Base-by-base conservation (phyloP, 2,113 vertebrate genomes). In the Nerophis lumbriciformis region DNA sequence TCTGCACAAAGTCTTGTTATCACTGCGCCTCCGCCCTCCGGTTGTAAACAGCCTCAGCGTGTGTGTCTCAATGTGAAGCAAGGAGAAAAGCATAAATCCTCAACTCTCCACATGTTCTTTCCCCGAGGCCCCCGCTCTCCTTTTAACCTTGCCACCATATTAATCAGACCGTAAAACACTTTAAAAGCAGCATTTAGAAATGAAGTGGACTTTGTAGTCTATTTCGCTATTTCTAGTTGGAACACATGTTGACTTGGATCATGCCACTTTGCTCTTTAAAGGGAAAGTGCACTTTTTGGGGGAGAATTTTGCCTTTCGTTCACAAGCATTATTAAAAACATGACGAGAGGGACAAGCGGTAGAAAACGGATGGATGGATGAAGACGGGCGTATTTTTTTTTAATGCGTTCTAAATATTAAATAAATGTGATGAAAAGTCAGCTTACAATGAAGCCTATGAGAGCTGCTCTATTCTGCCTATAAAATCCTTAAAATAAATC, bases 31-130 rank as follows among this genome's bases (percentile, higher is more conserved):
- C 11, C 76, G 28, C 64, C 71, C 68, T 80, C 62, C 55, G 64
- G 42, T 71, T 61, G 53, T 63, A 61, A 55, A 47, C 4, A 16
- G n/a, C 16, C 49, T 50, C 47, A 64, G 77, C 73, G 53, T 42
- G 59, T 64, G 55, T 36, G 5, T 3, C 62, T 3, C 59, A 71
- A 49, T 72, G 72, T 69, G 75, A 65, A 66, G 51, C 75, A 72
- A 84, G 77, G 82, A 65, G 75, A 76, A 76, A 74, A 13, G 61
- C 75, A 78, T 82, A 77, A 82, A 78, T 71, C 79, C 66, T 60
- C 68, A 75, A 57, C 67, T 71, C 77, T 71, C 19, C 50, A 49
- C 56, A 59, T 71, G 71, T 69, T 56, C 37, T 72, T 77, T 73
- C 72, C 80, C 72, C 0, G 14, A 59, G 57, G 76, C 58, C 48